Evolutionary conservation across 1,140 invertebrate genomes (phyloP).

Genomic region (Bradynema listronoti): DNA sequence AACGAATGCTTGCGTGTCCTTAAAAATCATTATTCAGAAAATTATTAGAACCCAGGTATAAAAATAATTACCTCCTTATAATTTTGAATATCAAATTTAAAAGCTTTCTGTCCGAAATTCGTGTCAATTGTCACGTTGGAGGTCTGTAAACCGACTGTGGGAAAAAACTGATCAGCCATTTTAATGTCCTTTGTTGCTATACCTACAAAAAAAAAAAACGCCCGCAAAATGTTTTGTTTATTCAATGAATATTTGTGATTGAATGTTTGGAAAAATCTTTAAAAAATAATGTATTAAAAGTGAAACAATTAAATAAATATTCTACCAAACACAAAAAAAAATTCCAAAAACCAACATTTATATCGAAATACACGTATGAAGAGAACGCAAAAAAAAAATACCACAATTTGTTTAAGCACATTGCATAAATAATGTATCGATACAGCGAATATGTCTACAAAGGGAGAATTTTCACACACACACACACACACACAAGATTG

Average conservation of each 20-base stretch:
- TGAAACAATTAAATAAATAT: not conserved
- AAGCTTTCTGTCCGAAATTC: conserved; percentile 94
- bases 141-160: conserved; percentile 94
- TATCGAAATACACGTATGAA: conserved; percentile 3
- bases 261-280: too few relatives aligned
- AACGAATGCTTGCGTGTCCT: conserved; percentile 14
- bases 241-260: too few relatives aligned
- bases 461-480: too few relatives aligned
- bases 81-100: conserved; percentile 93
- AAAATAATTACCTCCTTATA: conserved; percentile 68
- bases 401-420: too few relatives aligned
- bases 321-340: too few relatives aligned
- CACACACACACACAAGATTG: too few relatives aligned
- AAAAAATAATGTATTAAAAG: too few relatives aligned
- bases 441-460: too few relatives aligned
- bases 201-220: conserved; percentile 23
- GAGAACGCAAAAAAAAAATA: too few relatives aligned
- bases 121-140: conserved; percentile 87
- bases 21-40: conserved; percentile 11
- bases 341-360: not conserved
- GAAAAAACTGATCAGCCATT: conserved; percentile 77
- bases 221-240: not conserved
- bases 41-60: not conserved
- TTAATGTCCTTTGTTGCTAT: conserved; percentile 29
- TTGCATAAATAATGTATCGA: too few relatives aligned